Conservation (phyloP, 2,113 vertebrate genomes). For the Eira barbara region DNA sequence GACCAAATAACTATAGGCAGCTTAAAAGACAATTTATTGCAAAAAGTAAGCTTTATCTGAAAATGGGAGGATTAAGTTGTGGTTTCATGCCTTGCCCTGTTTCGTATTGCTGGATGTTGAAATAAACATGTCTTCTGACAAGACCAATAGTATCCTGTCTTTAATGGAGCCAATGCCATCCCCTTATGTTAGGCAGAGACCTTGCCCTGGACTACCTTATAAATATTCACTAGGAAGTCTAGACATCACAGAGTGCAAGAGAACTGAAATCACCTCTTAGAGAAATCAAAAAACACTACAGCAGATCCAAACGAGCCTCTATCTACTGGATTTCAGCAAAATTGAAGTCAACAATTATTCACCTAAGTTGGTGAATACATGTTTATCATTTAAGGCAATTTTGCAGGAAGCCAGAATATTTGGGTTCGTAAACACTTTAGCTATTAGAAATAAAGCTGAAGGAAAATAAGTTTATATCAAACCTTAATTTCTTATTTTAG, state of each 20-base stretch:
- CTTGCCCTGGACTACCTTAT: neutral
- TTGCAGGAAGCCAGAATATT: neutral
- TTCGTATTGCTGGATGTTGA: neutral
- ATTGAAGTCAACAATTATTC: neutral
- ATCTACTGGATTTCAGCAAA: neutral
- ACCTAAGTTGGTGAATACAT: neutral
- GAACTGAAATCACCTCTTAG: neutral
- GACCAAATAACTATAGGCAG: neutral
- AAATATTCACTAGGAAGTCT: neutral
- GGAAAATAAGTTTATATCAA: neutral
- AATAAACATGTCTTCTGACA: neutral
- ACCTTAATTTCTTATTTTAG: neutral
- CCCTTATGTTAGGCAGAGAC: too few relatives aligned
- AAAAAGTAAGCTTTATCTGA: neutral
- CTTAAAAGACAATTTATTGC: neutral
- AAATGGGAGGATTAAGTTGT: neutral
- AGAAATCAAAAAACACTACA: neutral
- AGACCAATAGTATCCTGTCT: neutral
- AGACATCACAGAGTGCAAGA: neutral
- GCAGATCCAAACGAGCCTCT: neutral
- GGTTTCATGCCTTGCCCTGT: too few relatives aligned
- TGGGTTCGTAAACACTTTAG: neutral
- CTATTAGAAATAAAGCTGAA: neutral
- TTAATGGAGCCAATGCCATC: neutral
- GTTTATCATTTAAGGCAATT: neutral